Evolutionary conservation across 1,140 invertebrate genomes (phyloP).

Genomic region (Trinorchestia longiramus): DNA sequence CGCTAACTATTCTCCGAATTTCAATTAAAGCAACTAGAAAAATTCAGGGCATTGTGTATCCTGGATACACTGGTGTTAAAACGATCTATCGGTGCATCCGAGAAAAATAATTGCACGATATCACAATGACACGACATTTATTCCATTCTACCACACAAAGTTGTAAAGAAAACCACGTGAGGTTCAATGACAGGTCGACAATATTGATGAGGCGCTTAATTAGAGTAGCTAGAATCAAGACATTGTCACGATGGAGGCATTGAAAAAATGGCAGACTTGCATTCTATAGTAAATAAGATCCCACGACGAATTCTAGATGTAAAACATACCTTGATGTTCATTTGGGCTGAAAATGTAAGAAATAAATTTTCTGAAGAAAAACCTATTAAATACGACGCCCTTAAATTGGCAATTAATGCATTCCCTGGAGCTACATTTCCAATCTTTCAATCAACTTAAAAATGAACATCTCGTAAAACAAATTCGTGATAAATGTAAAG

Average conservation of each 20-base stretch:
- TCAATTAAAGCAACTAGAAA: no score
- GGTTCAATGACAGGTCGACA: not conserved
- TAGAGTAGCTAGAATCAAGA: not conserved
- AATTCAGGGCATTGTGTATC: no score
- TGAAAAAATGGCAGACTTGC: not conserved
- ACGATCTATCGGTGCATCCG: not conserved
- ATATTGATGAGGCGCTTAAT: not conserved
- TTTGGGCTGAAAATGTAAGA: not conserved
- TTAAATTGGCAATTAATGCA: not conserved
- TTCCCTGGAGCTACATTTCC: not conserved
- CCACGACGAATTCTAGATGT: not conserved
- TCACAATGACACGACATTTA: not conserved
- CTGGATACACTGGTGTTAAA: not conserved
- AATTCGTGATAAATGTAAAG: no score
- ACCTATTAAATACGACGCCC: not conserved
- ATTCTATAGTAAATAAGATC: not conserved
- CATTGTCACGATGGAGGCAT: not conserved
- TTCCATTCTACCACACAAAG: not conserved
- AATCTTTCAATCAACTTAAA: not conserved
- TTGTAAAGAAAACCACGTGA: not conserved
- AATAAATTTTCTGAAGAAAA: not conserved
- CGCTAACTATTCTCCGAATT: no score
- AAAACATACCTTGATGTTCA: no score
- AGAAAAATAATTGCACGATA: not conserved
- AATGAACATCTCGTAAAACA: not conserved